Base-by-base conservation (phyloP, 2,888 invertebrate species). In the Lysandra bellargus region DNA sequence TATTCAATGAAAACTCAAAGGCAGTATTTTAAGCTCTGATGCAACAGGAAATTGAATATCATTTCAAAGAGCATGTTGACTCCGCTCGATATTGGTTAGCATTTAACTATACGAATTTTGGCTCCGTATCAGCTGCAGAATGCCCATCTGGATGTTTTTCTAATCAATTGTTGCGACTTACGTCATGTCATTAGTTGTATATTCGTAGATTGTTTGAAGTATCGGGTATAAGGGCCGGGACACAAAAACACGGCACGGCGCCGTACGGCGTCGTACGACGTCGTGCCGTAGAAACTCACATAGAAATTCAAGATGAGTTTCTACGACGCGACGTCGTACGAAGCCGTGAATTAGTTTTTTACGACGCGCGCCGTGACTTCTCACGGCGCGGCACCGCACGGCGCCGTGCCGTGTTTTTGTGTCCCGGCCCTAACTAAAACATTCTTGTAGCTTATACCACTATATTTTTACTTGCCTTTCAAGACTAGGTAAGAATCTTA, bases 11-110 rank as follows among this genome's bases (percentile, higher is more conserved):
- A 49, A 49, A 49, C 33, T 33, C 33, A 69, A 33, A 33, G 1
- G 12, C 9, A 69, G 33, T 33, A 69, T 69, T 69, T 69, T 12
- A 33, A 69, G 69, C 69, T 69, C 69, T 69, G 69, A 69, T 14
- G 69, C 33, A 69, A 33, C 14, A 69, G 69, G 4, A 69, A 4
- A 69, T 30, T 69, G 33, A 30, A 14, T 33, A 33, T 14, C 14
- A 33, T 33, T 69, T 69, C 33, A 33, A 33, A 9, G 33, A 69
- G 69, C 33, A 9, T 64, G 23, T 64, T 30, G 1, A 30, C 64
- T 64, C 64, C 9, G 23, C 64, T 69, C 33, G 69, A 30, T 33
- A 69, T 69, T 33, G 69, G 69, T 69, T 69, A 69, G 12, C 33
- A 33, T 69, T 4, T 69, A 69, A 14, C 14, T 69, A 14, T 69